Evolutionary conservation across 2,888 invertebrate species (phyloP).

Genomic region (Cremastinae sp.): DNA sequence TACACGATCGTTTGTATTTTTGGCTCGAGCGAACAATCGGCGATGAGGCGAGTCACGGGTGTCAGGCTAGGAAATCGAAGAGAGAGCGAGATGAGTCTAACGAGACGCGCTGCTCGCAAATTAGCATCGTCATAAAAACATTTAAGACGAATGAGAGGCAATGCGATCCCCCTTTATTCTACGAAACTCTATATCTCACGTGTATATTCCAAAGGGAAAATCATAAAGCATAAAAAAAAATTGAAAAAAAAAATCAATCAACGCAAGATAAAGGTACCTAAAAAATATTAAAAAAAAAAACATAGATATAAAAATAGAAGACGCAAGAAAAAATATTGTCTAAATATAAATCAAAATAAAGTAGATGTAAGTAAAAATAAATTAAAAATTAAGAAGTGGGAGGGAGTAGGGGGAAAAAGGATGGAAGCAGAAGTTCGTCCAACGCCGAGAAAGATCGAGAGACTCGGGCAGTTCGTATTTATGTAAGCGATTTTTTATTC

Average conservation of each 20-base stretch:
- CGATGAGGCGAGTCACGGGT: slow-evolving; percentile 33
- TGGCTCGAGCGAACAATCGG: slow-evolving; percentile 41
- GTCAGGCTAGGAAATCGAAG: slow-evolving; percentile 50
- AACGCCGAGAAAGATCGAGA: slow-evolving; percentile 57
- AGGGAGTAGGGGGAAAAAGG: background rate
- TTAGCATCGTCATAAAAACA: slow-evolving; percentile 56
- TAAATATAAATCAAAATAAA: too few species aligned
- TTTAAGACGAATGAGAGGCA: slow-evolving; percentile 34
- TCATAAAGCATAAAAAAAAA: too few species aligned
- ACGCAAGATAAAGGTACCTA: too few species aligned
- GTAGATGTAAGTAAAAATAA: background rate
- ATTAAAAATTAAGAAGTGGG: slow-evolving; percentile 28
- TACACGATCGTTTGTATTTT: slow-evolving; percentile 1
- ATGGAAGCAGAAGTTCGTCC: slow-evolving; percentile 47
- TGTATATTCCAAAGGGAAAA: too few species aligned
- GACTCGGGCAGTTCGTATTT: slow-evolving; percentile 67
- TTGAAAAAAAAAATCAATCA: too few species aligned
- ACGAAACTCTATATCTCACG: too few species aligned
- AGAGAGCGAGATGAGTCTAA: slow-evolving; percentile 4
- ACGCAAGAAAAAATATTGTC: too few species aligned
- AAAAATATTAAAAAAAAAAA: too few species aligned
- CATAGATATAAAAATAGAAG: too few species aligned
- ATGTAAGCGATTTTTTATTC: slow-evolving; percentile 72
- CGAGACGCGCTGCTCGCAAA: slow-evolving; percentile 48
- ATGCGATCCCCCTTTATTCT: slow-evolving; percentile 47